These are phyloP conservation scores for Rhabditophanes sp. DNA, from an alignment of 2,888 invertebrate species.

Conservation along the genomic window DNA sequence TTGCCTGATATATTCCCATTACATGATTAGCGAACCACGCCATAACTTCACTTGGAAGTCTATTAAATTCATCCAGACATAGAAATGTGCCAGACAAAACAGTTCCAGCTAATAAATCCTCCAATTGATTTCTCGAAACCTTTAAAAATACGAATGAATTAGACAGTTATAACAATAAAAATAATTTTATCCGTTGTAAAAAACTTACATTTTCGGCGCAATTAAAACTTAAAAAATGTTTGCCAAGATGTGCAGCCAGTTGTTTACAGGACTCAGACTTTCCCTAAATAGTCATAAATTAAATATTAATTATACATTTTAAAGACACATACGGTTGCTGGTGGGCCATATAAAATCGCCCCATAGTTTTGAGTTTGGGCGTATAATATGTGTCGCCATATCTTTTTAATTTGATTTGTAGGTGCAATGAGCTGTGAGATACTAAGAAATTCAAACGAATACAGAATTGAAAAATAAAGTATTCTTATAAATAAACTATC, in stretches of 20 bases:
- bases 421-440: slow-evolving; percentile 9
- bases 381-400: slow-evolving; percentile 11
- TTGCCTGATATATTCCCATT: slow-evolving; percentile 17
- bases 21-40: slow-evolving; percentile 14
- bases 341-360: slow-evolving; percentile 13
- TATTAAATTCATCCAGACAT: slow-evolving; percentile 17
- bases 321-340: too few species aligned
- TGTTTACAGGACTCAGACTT: slow-evolving; percentile 16
- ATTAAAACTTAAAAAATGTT: slow-evolving; percentile 4
- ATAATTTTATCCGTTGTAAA: slow-evolving; percentile 5
- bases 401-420: slow-evolving; percentile 7
- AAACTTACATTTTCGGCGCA: too few species aligned
- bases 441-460: slow-evolving; percentile 14
- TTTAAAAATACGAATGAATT: slow-evolving; percentile 7
- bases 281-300: too few species aligned
- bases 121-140: slow-evolving; percentile 8
- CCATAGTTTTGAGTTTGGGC: slow-evolving; percentile 14
- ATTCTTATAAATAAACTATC: slow-evolving; percentile 18
- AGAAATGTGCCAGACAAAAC: slow-evolving; percentile 12
- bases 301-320: too few species aligned
- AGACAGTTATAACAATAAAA: slow-evolving; percentile 7
- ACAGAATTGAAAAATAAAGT: slow-evolving; percentile 13
- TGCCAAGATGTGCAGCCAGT: slow-evolving; percentile 10
- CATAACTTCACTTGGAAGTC: slow-evolving; percentile 9
- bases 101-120: slow-evolving; percentile 14